Evolutionary conservation across 2,888 invertebrate genomes (phyloP).

Genomic region (Athrips mouffetella): DNA sequence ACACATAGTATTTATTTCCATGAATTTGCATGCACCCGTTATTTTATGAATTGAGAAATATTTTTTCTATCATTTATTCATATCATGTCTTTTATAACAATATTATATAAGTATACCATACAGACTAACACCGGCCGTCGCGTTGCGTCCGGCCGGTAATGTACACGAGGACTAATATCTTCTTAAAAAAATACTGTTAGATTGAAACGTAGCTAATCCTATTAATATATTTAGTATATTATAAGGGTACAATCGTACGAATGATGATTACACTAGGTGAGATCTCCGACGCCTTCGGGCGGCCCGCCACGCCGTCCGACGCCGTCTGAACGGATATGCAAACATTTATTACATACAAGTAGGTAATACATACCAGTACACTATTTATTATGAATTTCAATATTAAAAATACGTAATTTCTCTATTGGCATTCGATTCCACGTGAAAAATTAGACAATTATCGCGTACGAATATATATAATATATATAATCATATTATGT

Average conservation of each 20-base stretch:
- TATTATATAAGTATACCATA: constrained; percentile 71
- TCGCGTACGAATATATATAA: constrained; percentile 77
- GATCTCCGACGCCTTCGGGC: constrained; percentile 73
- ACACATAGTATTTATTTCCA: constrained; percentile 70
- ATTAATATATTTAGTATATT: constrained; percentile 65
- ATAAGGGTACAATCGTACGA: constrained; percentile 73
- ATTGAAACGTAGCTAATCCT: constrained; percentile 77
- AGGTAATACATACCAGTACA: constrained; percentile 61
- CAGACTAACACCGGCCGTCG: constrained; percentile 66
- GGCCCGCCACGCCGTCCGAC: constrained; percentile 68
- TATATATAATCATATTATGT: too few relatives aligned
- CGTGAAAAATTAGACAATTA: constrained; percentile 74
- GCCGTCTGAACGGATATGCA: constrained; percentile 75
- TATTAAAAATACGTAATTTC: constrained; percentile 79
- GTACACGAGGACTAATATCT: constrained; percentile 78
- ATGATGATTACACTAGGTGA: constrained; percentile 75
- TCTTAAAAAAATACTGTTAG: constrained; percentile 79
- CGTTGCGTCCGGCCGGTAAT: constrained; percentile 62
- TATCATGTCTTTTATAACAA: constrained; percentile 74
- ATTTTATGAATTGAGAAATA: constrained; percentile 74
- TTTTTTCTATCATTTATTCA: constrained; percentile 71
- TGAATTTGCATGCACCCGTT: constrained; percentile 77
- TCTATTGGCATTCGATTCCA: constrained; percentile 74
- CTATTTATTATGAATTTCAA: constrained; percentile 73
- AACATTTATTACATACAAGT: constrained; percentile 63